phyloP scores from a whole-genome alignment of 2,113 vertebrate genomes.

The Podiceps cristatus region DNA sequence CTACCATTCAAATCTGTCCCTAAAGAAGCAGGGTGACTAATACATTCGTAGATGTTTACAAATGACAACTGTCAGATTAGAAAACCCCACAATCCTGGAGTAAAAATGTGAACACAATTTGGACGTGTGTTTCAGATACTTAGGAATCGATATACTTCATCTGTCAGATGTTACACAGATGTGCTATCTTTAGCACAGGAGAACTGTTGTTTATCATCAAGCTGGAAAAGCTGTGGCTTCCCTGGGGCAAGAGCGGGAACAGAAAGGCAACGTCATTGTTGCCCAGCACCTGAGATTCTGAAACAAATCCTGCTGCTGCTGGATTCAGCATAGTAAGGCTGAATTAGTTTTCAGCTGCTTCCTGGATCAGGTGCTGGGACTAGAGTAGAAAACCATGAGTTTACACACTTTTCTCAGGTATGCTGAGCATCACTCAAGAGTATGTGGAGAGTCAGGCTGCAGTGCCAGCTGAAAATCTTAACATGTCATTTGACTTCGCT shows the following conservation, averaged over 20 bases:
- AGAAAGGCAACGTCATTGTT: background rate
- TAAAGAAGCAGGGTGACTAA: background rate
- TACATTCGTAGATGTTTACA: background rate
- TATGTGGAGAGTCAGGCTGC: background rate
- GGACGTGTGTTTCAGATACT: background rate
- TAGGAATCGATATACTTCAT: background rate
- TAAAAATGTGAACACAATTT: background rate
- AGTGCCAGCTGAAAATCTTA: accelerated
- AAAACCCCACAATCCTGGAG: background rate
- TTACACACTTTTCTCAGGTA: background rate
- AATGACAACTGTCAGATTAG: background rate
- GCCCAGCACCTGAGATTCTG: background rate
- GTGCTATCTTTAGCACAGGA: background rate
- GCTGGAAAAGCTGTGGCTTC: background rate
- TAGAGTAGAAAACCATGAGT: background rate
- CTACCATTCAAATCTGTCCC: background rate
- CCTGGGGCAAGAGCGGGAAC: background rate
- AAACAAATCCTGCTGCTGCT: background rate
- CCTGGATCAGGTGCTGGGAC: background rate
- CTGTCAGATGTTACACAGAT: background rate
- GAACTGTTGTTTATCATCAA: background rate
- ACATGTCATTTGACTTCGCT: background rate
- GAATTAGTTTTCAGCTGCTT: background rate
- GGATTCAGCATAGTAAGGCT: accelerated
- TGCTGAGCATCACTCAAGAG: background rate